Evolutionary conservation across 1,140 invertebrate species (phyloP).

Genomic region (Scaptodrosophila lebanonensis): DNA sequence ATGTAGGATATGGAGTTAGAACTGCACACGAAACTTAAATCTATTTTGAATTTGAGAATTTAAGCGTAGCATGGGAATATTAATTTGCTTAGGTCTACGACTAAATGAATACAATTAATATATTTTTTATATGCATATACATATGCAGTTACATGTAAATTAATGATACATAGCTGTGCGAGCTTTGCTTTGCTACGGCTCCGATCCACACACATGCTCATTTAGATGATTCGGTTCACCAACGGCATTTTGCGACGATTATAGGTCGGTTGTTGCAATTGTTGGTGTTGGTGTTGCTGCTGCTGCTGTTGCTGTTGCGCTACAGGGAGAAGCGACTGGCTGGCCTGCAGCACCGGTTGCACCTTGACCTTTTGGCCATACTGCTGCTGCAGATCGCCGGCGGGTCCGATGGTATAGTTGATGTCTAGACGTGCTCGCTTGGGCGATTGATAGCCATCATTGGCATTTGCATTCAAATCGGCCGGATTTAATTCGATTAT

Average conservation of each 20-base stretch:
- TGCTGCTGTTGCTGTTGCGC: constrained; percentile 34
- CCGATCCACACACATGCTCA: constrained; percentile 6
- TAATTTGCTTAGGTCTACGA: constrained; percentile 38
- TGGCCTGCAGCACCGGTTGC: constrained; percentile 46
- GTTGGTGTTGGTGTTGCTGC: constrained; percentile 6
- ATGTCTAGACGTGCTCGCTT: constrained; percentile 70
- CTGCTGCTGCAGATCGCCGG: constrained; percentile 65
- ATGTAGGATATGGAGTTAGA: constrained; percentile 1
- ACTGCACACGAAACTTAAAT: constrained; percentile 36
- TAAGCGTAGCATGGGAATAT: constrained; percentile 49
- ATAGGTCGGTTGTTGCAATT: constrained; percentile 32
- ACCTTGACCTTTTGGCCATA: constrained; percentile 66
- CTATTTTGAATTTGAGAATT: constrained; percentile 26
- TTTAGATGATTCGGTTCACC: constrained; percentile 79
- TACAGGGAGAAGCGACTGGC: background rate
- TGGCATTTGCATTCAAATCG: constrained; percentile 54
- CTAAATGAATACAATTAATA: constrained; percentile 43
- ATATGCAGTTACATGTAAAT: constrained; percentile 1
- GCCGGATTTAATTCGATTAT: constrained; percentile 70
- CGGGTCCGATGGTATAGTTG: constrained; percentile 71
- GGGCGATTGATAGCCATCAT: constrained; percentile 52
- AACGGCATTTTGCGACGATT: constrained; percentile 80
- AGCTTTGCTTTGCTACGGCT: too few relatives aligned
- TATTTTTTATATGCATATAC: constrained; percentile 5
- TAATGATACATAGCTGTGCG: background rate